phyloP scores from a whole-genome alignment of 2,888 invertebrate genomes.

The Axea sp. region DNA sequence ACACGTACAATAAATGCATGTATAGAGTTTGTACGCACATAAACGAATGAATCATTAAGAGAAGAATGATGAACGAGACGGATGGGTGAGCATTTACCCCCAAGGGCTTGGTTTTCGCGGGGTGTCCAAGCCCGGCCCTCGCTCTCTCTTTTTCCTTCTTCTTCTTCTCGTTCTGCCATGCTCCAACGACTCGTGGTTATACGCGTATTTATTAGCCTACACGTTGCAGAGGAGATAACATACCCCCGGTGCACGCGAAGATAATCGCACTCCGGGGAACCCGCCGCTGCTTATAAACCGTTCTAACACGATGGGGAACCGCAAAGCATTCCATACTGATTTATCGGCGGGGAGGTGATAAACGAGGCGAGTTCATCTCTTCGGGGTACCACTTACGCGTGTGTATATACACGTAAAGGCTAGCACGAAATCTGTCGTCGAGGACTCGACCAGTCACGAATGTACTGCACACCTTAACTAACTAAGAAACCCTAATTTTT shows the following conservation, averaged over 20 bases:
- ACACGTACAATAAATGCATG: conserved; percentile 7
- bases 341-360: conserved; percentile 76
- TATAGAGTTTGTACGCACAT: conserved; percentile 9
- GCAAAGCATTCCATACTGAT: conserved; percentile 77
- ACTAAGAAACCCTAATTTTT: neutral
- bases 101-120: conserved; percentile 47
- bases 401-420: conserved; percentile 54
- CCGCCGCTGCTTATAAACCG: conserved; percentile 72
- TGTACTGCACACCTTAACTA: conserved; percentile 18
- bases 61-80: conserved; percentile 47
- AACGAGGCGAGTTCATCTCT: conserved; percentile 74
- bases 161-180: conserved; percentile 7
- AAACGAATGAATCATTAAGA: conserved; percentile 29
- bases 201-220: conserved; percentile 71
- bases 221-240: conserved; percentile 71
- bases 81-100: conserved; percentile 48
- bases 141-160: conserved; percentile 5
- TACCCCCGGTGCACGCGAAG: conserved; percentile 76
- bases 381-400: conserved; percentile 62
- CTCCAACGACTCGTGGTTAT: conserved; percentile 60
- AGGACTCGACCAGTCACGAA: conserved; percentile 48
- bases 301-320: conserved; percentile 77
- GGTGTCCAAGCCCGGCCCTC: conserved; percentile 40
- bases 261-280: conserved; percentile 77
- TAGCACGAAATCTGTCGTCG: conserved; percentile 63